phyloP scores from a whole-genome alignment of 2,888 invertebrate species.

The Cantharis flavilabris region DNA sequence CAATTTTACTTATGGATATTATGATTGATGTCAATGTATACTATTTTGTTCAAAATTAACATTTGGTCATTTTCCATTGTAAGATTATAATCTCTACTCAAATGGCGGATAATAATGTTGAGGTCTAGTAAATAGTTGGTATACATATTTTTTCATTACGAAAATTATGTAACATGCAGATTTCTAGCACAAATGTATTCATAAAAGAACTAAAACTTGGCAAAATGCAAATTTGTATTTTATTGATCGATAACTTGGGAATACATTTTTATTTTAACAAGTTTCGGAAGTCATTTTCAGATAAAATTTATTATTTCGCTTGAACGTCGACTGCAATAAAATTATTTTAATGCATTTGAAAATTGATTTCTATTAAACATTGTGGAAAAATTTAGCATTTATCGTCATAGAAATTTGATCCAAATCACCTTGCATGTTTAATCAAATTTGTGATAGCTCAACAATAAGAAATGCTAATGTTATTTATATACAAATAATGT shows the following conservation, averaged over 20 bases:
- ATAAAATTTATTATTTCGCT: background rate
- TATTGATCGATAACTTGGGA: background rate
- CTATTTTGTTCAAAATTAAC: too few relatives aligned
- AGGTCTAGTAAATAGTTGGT: too few relatives aligned
- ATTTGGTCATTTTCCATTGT: too few relatives aligned
- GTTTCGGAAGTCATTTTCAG: background rate
- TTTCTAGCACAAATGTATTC: background rate
- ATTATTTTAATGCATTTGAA: too few relatives aligned
- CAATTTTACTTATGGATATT: too few relatives aligned
- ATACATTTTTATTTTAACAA: background rate
- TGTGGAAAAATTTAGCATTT: background rate
- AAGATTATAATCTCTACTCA: too few relatives aligned
- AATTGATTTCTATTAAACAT: background rate
- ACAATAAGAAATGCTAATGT: background rate
- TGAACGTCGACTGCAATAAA: background rate
- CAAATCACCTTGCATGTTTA: background rate
- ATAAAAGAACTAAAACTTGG: background rate
- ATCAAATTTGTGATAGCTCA: background rate
- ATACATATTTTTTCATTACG: too few relatives aligned
- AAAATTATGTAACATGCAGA: too few relatives aligned
- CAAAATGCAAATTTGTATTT: background rate
- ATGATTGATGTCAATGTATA: background rate
- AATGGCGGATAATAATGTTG: too few relatives aligned
- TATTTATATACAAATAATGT: background rate
- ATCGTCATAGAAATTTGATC: background rate